Evolutionary conservation across 2,888 invertebrate species (phyloP), one percentile per base, ranked within the genome.

Genomic region (Mythimna pallens): DNA sequence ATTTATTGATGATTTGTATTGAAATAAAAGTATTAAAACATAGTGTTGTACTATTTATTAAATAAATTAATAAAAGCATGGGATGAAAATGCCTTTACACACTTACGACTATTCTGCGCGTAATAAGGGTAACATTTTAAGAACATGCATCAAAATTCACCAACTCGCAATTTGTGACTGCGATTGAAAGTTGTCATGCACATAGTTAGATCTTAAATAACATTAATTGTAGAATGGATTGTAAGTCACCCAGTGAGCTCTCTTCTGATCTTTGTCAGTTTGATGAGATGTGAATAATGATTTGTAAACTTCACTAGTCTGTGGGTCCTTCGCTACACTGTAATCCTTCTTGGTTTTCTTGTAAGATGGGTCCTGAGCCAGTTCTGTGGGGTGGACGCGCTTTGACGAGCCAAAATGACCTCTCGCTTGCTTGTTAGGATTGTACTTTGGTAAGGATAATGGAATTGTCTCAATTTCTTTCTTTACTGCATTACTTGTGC

Each of bases 201-300:
- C 14, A 14, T 10, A 43, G 8, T 8, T 5, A 43, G 8, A 10
- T 5, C 9, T 3, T 5, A 58, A 34, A 34, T 66, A 25, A 57
- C 12, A 70, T 96, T 95, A 98, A 95, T 98, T 98, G 92, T 98
- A 99, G 93, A 98, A 98, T 65, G 99, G 99, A 97, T 99, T 99
- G 89, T 99, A 99, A 0, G 99, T 99, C 70, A 99, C 98, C 99
- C 99, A 99, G 92, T 99, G 99, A 3, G 99, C 99, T 86, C 98
- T 97, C 61, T 97, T 97, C 92, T 99, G 99, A 68, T 98, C 97
- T 87, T 98, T 97, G 71, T 99, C 99, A 70, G 97, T 98, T 89
- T 98, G 97, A 90, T 99, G 99, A 12, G 98, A 97, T 0, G 99
- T 99, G 90, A 99, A 99, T 67, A 99, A 93, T 3, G 99, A 99